Percentiles rank a stretch among this genome's conserved stretches.
phyloP scores from a whole-genome alignment of 2,888 invertebrate genomes.

The Thymelicus sylvestris region DNA sequence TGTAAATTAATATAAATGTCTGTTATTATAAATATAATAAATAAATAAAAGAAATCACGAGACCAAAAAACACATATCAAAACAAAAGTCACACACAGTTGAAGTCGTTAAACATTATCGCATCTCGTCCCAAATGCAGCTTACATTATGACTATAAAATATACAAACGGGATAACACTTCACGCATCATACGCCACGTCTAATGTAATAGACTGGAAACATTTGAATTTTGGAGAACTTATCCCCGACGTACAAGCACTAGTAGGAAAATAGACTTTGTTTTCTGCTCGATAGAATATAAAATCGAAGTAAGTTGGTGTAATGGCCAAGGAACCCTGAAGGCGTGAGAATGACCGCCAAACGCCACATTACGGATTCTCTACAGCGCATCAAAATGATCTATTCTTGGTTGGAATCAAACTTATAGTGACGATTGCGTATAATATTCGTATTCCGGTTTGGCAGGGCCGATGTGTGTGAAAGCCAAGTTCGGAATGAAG shows the following conservation, averaged over 20 bases:
- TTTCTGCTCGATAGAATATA: constrained; percentile 38
- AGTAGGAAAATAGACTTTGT: constrained; percentile 11
- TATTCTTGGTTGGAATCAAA: constrained; percentile 47
- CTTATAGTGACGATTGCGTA: constrained; percentile 42
- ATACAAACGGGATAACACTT: constrained; percentile 33
- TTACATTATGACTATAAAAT: constrained; percentile 24
- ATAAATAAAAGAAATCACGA: too few species aligned
- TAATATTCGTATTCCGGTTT: constrained; percentile 46
- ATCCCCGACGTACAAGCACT: constrained; percentile 37
- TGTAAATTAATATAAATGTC: too few species aligned
- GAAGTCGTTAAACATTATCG: constrained; percentile 21
- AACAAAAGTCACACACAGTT: background rate
- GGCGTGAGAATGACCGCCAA: constrained; percentile 63
- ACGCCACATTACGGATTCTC: constrained; percentile 67
- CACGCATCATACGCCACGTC: constrained; percentile 30
- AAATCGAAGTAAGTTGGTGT: background rate
- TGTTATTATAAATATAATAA: too few species aligned
- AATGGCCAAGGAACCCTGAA: constrained; percentile 39
- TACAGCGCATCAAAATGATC: constrained; percentile 64
- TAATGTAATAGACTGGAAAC: constrained; percentile 35
- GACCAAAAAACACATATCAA: background rate
- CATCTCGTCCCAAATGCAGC: constrained; percentile 19
- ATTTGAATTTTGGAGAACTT: constrained; percentile 42
- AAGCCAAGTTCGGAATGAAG: constrained; percentile 39
- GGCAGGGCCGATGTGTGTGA: constrained; percentile 30